Evolutionary conservation across 1,140 invertebrate genomes (phyloP).

Genomic region (Brachionus sp.): DNA sequence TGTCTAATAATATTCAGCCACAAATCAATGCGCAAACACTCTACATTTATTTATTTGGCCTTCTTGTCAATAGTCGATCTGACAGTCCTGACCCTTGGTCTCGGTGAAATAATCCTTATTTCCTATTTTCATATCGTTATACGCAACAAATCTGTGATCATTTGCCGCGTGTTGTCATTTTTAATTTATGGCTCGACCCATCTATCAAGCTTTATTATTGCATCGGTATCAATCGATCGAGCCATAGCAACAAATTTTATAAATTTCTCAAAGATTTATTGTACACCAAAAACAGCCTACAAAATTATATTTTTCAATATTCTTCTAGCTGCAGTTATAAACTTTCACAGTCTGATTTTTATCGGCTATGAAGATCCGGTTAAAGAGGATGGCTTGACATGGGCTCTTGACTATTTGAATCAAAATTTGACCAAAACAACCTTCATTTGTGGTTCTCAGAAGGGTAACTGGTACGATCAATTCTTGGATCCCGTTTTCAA

Average conservation of each 20-base stretch:
- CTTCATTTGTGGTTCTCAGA: neutral
- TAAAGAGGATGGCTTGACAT: neutral
- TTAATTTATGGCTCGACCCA: conserved; percentile 36
- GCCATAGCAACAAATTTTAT: conserved; percentile 31
- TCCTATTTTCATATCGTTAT: conserved; percentile 20
- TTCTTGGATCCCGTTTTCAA: conserved; percentile 30
- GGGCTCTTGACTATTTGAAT: neutral
- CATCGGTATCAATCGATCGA: conserved; percentile 34
- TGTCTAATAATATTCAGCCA: conserved; percentile 31
- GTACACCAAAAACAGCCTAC: conserved; percentile 11
- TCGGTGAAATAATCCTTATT: conserved; percentile 37
- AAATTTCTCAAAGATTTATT: conserved; percentile 38
- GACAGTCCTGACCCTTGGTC: neutral
- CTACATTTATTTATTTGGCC: conserved; percentile 44
- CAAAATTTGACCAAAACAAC: neutral
- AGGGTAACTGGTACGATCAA: conserved; percentile 7
- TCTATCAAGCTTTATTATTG: conserved; percentile 26
- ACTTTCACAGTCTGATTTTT: conserved; percentile 37
- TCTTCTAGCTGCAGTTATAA: neutral
- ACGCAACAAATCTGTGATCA: neutral
- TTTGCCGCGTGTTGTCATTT: conserved; percentile 35
- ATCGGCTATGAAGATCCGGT: neutral
- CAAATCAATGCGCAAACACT: conserved; percentile 12
- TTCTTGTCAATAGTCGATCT: conserved; percentile 40
- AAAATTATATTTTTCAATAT: neutral